Percentiles rank a stretch among this genome's conserved stretches.
These are phyloP conservation scores for Axinella damicornis DNA, from an alignment of 37 sponge, comb jelly and placozoan genomes.

Conservation along the genomic window DNA sequence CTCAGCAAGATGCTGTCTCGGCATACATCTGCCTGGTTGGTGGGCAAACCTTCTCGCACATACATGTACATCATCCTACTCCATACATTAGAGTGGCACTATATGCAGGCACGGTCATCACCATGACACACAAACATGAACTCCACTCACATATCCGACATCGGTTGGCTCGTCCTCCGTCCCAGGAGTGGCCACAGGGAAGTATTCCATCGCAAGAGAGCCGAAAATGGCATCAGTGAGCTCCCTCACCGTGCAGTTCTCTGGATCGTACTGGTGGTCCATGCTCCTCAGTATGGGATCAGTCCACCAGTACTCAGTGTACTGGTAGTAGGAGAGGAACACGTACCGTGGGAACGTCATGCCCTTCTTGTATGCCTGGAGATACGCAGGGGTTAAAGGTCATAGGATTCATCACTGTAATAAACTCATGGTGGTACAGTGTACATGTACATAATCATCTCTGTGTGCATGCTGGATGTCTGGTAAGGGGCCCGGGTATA, in stretches of 20 bases:
- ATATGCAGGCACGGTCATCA: too few relatives aligned
- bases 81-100: too few relatives aligned
- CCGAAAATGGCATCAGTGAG: background rate
- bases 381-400: too few relatives aligned
- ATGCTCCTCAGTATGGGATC: background rate
- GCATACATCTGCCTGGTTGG: too few relatives aligned
- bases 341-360: constrained; percentile 52
- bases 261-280: background rate
- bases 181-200: constrained; percentile 20
- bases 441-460: too few relatives aligned
- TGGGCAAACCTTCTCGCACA: too few relatives aligned
- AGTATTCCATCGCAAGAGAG: constrained; percentile 54
- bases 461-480: too few relatives aligned
- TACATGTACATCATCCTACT: too few relatives aligned
- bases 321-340: constrained; percentile 61
- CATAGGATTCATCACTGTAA: too few relatives aligned
- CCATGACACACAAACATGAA: background rate
- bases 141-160: constrained; percentile 54
- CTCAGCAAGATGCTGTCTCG: too few relatives aligned
- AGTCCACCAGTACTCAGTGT: constrained; percentile 41
- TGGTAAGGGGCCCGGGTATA: too few relatives aligned
- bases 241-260: constrained; percentile 6
- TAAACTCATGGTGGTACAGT: too few relatives aligned
- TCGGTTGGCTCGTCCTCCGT: constrained; percentile 25
- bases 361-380: constrained; percentile 34